phyloP scores from a whole-genome alignment of 2,888 invertebrate genomes.

The Heliothis peltigera region DNA sequence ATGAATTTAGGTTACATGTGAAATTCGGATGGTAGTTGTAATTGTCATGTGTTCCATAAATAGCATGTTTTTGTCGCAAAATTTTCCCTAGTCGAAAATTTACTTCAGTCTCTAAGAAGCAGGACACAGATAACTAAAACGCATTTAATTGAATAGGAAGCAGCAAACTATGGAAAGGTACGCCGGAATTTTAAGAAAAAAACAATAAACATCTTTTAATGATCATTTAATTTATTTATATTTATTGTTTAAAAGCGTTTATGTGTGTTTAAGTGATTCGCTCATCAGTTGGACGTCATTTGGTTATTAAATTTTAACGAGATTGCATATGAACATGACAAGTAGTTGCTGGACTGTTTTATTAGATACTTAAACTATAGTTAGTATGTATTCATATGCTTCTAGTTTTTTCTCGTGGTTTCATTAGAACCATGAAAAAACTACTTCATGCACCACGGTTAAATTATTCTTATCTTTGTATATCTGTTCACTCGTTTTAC shows the following conservation, averaged over 20 bases:
- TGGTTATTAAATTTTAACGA: constrained; percentile 20
- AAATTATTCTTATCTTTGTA: no score
- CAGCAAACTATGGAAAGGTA: constrained; percentile 14
- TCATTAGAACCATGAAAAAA: no score
- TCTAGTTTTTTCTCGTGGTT: no score
- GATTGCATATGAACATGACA: constrained; percentile 2
- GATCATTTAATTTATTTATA: constrained; percentile 42
- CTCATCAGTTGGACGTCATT: constrained; percentile 31
- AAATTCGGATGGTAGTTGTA: no score
- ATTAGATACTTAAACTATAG: no score
- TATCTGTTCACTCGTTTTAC: no score
- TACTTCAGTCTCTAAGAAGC: not conserved
- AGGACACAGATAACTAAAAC: not conserved
- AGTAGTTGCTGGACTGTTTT: no score
- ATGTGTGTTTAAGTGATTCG: constrained; percentile 23
- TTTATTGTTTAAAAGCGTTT: constrained; percentile 3
- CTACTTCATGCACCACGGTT: no score
- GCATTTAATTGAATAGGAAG: not conserved
- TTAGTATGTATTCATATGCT: no score
- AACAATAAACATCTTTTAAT: constrained; percentile 7
- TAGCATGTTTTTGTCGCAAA: not conserved
- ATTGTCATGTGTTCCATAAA: no score
- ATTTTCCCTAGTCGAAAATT: not conserved
- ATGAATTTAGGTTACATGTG: no score
- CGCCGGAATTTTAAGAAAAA: constrained; percentile 23